Base-by-base conservation (phyloP, 53 echinoderm and acorn worm species). In the Actinopyga echinites region DNA sequence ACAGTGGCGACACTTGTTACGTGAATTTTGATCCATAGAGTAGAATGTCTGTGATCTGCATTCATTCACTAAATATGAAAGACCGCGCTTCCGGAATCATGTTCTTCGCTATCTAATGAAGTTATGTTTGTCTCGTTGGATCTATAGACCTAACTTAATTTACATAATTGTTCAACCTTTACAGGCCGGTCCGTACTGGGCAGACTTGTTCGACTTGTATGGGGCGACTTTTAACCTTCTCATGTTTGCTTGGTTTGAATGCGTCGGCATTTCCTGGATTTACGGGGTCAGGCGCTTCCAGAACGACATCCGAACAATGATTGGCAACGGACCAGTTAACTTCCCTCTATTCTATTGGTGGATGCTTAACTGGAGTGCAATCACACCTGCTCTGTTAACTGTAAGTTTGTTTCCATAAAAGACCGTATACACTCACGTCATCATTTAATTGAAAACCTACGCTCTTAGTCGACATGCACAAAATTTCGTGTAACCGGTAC, bases 261-360 rank as follows among this genome's bases (percentile, higher is more conserved):
- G 90, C 30, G 66, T 92, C 33, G 92, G 79, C 24, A 71, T 95
- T 15, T 85, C 87, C 59, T 95, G 95, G 95, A 65, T 95, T 45
- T 95, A 95, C 30, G 95, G 95, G 30, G 67, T 85, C 62, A 88
- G 74, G 23, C 92, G 95, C 30, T 90, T 95, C 90, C 62, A 42
- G 79, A 95, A 95, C 59, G 95, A 95, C 86, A 95, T 95, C 67
- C 88, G 95, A 20, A 73, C 90, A 65, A 95, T 95, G 95, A 90
- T 95, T 65, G 95, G 95, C 24, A 32, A 78, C 32, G 80, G 88
- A 21, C 37, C 42, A 58, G 92, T 95, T 29, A 88, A 92, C 81
- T 90, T 80, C 33, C 63, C 62, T 17, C 11, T 85, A 11, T 95
- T 95, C 59, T 23, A 83, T 67, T 95, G 88, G 88, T 95, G 92